Evolutionary conservation across 2,888 invertebrate genomes (phyloP).

Genomic region (Ramazzottius varieornatus): DNA sequence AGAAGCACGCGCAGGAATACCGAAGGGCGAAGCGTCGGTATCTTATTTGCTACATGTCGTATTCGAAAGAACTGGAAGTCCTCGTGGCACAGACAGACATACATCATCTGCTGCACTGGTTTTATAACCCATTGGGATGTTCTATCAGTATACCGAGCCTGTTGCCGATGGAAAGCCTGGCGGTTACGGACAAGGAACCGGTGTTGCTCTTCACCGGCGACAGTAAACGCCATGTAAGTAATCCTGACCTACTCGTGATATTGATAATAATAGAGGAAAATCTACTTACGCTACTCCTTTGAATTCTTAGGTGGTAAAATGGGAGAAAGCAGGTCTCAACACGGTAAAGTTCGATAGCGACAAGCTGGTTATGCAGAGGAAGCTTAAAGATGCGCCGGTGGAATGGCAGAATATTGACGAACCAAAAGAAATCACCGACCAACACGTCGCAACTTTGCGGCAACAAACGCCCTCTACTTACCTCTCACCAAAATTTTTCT

Average conservation of each 20-base stretch:
- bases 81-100: not conserved
- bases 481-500: not conserved
- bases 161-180: not conserved
- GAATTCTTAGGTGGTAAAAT: not conserved
- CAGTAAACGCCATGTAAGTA: not conserved
- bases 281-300: too few relatives aligned
- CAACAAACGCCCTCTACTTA: not conserved
- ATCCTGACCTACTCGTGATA: too few relatives aligned
- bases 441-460: not conserved
- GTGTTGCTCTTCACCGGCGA: not conserved
- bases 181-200: not conserved
- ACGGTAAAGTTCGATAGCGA: not conserved
- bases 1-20: not conserved
- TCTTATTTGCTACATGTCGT: not conserved
- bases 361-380: not conserved
- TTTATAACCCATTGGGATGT: not conserved
- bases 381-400: not conserved
- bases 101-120: not conserved
- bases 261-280: not conserved
- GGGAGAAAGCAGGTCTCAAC: not conserved
- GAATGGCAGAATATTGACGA: not conserved
- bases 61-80: not conserved
- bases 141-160: not conserved
- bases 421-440: not conserved
- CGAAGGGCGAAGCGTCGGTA: not conserved